Evolutionary conservation across 2,888 invertebrate genomes (phyloP), one percentile per base, ranked within the genome.

Genomic region (Pyrrhia umbra): DNA sequence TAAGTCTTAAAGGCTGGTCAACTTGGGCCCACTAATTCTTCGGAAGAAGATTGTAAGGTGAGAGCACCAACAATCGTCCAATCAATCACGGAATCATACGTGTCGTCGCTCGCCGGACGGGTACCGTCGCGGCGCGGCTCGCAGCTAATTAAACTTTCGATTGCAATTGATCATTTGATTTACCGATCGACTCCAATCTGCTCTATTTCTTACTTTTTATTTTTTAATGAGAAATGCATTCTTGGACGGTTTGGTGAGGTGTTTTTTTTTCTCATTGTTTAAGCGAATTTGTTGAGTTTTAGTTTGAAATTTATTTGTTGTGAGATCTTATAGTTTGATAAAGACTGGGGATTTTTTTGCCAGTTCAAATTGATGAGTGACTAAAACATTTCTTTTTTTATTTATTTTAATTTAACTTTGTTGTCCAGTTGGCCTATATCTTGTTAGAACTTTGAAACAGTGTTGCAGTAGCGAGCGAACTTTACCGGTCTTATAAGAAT

Each of bases 211-310:
- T 62, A 74, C 75, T 82, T 85, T 84, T 85, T 84, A 79, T 80
- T 84, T 88, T 80, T 76, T 84, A 84, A 85, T 83, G 77, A 83
- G 82, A 68, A 73, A 54, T 59, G 72, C 74, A 81, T 84, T 86
- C 70, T 71, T 71, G 16, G 39, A 27, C 56, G 56, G 34, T 62
- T 63, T 66, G 60, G 51, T 57, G 59, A 64, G 42, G 50, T 56
- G 54, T 71, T 66, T 71, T 68, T 61, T 46, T 43, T 45, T 34
- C 68, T 40, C n/a, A 23, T 18, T 52, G 20, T 46, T 46, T 50
- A 49, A 13, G 39, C 4, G 30, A 70, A 69, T 65, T 65, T 66
- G 72, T 65, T 56, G 43, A 52, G 52, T 51, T 61, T 55, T 47
- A 21, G 27, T 59, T 58, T 27, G 42, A 60, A 60, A 70, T 66